Evolutionary conservation across 1,140 invertebrate species (phyloP).

Genomic region (Megalonaias nervosa): DNA sequence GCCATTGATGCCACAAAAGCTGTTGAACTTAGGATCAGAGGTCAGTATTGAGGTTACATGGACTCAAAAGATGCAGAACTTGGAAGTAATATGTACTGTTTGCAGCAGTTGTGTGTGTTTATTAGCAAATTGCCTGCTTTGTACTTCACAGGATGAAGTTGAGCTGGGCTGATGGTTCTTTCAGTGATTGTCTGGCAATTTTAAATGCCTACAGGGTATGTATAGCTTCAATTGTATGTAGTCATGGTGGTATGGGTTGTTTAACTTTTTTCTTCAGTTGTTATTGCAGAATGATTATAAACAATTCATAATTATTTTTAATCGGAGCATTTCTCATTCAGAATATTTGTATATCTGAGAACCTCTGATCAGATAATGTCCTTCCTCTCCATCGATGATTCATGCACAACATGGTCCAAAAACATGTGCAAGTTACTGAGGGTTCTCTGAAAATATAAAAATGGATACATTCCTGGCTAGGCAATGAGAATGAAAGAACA

Average conservation of each 20-base stretch:
- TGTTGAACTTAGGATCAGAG: conserved; percentile 77
- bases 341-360: background rate
- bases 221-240: conserved; percentile 1
- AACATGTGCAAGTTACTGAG: too few relatives aligned
- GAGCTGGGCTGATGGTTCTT: conserved; percentile 84
- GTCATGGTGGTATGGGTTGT: background rate
- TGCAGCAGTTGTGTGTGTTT: too few relatives aligned
- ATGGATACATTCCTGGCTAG: too few relatives aligned
- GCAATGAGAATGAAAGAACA: too few relatives aligned
- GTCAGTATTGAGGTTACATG: too few relatives aligned
- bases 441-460: too few relatives aligned
- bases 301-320: background rate
- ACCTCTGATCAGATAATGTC: too few relatives aligned
- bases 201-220: conserved; percentile 84
- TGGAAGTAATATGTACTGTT: too few relatives aligned
- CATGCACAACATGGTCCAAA: too few relatives aligned
- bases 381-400: too few relatives aligned
- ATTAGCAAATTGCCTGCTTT: background rate
- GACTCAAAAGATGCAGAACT: too few relatives aligned
- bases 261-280: background rate
- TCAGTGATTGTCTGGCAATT: conserved; percentile 88
- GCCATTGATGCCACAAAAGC: conserved; percentile 75
- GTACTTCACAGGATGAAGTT: conserved; percentile 75
- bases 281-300: background rate
- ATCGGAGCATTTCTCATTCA: background rate